Percentiles rank a stretch among this genome's conserved stretches.
Conservation (phyloP, 2,113 vertebrate genomes). For the Onychostruthus taczanowskii region DNA sequence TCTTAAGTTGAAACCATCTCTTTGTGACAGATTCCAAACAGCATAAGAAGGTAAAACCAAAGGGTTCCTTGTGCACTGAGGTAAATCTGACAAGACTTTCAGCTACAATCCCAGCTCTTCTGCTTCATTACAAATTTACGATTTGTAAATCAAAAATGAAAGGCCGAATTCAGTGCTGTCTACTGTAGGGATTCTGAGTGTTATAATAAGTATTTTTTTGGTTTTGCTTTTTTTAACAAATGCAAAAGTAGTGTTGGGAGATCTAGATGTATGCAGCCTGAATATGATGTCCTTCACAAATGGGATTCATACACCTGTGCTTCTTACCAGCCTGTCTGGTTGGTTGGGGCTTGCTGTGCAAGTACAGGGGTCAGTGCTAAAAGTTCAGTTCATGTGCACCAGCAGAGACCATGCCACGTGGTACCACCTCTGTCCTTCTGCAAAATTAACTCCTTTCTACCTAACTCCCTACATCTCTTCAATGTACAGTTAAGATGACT, state of each 20-base stretch:
- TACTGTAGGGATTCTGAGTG: not conserved
- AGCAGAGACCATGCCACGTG: too few relatives aligned
- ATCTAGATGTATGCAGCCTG: not conserved
- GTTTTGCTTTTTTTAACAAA: not conserved
- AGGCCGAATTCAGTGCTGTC: not conserved
- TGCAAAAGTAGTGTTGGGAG: not conserved
- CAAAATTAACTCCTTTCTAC: not conserved
- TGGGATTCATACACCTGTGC: not conserved
- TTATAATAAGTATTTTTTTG: not conserved
- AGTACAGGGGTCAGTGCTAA: not conserved
- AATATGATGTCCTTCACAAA: not conserved
- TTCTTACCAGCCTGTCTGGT: not conserved
- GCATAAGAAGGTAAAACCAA: not conserved
- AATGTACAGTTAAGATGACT: not conserved
- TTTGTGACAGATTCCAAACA: not conserved
- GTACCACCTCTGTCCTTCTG: not conserved
- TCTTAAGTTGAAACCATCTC: not conserved
- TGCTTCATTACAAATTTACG: not conserved
- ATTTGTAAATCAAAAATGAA: not conserved
- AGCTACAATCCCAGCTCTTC: not conserved
- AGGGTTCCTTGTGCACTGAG: not conserved
- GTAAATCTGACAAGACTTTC: not conserved
- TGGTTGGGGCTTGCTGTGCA: accelerated
- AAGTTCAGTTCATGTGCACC: not conserved
- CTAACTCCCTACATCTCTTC: not conserved